Percentiles rank a stretch among this genome's conserved stretches.
Evolutionary conservation across 2,797 vertebrate species (phyloP).

Genomic region (Siniperca undulata): DNA sequence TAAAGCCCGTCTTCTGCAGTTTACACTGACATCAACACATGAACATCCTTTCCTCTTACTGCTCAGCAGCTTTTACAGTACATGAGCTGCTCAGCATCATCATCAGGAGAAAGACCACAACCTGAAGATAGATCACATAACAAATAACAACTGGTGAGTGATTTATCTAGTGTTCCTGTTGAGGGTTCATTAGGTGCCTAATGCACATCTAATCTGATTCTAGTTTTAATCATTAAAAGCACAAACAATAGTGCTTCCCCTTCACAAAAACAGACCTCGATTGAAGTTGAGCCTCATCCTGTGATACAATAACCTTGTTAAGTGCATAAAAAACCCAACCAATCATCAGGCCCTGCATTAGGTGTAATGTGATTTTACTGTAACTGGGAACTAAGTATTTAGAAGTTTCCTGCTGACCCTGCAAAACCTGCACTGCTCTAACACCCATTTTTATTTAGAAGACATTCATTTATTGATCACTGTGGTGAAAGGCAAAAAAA

Average conservation of each 20-base stretch:
- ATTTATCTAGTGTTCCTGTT: constrained; percentile 58
- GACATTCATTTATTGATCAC: constrained; percentile 30
- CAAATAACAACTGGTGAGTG: constrained; percentile 62
- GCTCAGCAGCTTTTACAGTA: constrained; percentile 10
- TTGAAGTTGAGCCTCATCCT: constrained; percentile 58
- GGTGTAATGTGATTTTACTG: constrained; percentile 71
- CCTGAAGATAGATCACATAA: constrained; percentile 49
- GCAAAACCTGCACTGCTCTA: constrained; percentile 45
- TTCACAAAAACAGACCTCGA: constrained; percentile 51
- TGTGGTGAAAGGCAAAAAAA: constrained; percentile 8
- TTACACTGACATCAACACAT: constrained; percentile 1
- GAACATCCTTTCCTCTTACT: constrained; percentile 11
- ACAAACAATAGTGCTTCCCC: constrained; percentile 57
- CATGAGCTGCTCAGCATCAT: constrained; percentile 24
- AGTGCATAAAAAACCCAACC: constrained; percentile 49
- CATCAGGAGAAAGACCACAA: constrained; percentile 48
- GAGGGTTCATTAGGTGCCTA: constrained; percentile 57
- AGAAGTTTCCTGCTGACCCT: constrained; percentile 77
- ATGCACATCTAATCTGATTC: constrained; percentile 77
- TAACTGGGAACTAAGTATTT: constrained; percentile 56
- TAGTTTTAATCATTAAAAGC: constrained; percentile 71
- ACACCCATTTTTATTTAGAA: constrained; percentile 29
- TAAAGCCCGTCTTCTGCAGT: neutral
- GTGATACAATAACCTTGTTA: constrained; percentile 65
- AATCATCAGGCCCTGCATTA: constrained; percentile 68